phyloP scores from a whole-genome alignment of 2,797 vertebrate genomes.

The Chelidonichthys spinosus region DNA sequence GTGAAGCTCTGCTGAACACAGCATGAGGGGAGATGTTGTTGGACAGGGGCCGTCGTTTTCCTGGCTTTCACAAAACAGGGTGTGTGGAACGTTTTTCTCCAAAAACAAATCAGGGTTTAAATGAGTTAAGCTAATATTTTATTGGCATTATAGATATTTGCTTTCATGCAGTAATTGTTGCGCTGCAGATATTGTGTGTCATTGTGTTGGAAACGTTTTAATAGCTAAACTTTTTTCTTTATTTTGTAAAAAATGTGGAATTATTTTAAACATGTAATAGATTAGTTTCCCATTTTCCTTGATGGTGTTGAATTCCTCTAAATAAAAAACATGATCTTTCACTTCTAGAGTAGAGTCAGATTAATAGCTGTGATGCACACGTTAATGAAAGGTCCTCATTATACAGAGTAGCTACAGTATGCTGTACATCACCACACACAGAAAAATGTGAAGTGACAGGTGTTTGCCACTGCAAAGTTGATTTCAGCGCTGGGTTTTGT shows the following conservation, averaged over 20 bases:
- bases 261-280: neutral
- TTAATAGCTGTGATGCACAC: constrained; percentile 25
- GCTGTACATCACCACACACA: constrained; percentile 40
- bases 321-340: neutral
- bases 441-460: constrained; percentile 56
- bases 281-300: neutral
- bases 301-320: constrained; percentile 3
- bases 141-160: neutral
- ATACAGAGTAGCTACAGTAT: constrained; percentile 21
- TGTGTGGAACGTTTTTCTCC: constrained; percentile 2
- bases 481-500: constrained; percentile 47
- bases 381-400: constrained; percentile 40
- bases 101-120: constrained; percentile 19
- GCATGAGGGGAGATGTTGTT: constrained; percentile 40
- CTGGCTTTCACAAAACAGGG: constrained; percentile 22
- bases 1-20: constrained; percentile 69
- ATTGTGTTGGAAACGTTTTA: neutral
- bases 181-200: neutral
- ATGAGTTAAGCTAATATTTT: neutral
- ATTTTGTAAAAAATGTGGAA: neutral
- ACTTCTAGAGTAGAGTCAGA: neutral
- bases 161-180: neutral
- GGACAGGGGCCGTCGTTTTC: constrained; percentile 27
- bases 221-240: neutral
- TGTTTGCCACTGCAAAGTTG: constrained; percentile 46